Evolutionary conservation across 2,888 invertebrate species (phyloP), one percentile per base, ranked within the genome.

Genomic region (Synergus gifuensis): DNA sequence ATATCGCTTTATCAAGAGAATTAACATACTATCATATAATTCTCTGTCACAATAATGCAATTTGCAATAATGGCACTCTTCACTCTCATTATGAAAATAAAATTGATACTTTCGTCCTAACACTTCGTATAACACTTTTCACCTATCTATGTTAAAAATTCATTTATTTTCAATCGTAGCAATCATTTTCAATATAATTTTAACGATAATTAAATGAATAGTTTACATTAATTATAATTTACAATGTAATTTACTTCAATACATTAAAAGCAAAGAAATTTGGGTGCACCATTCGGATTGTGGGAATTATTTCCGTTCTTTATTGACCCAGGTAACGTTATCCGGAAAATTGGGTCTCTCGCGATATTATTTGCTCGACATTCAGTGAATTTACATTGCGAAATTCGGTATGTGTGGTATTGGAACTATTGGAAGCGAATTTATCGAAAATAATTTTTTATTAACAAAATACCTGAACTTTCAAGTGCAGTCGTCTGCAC

Each of bases 401-500:
- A 73, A 54, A 40, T 66, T 66, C 42, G n/a, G n/a, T 42, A n/a
- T 42, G 40, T 42, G 11, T 42, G 1, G 22, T 46, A 18, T 46
- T 7, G 11, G 9, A n/a, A 4, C 14, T 46, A 18, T 46, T 7
- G 11, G 16, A n/a, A 16, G 42, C 1, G 22, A 54, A 54, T 73
- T 36, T 28, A 73, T 54, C n/a, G 40, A 54, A 36, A 73, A n/a
- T 54, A 73, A 73, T 73, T 73, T 73, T 36, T 54, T 73, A 36
- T 54, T 4, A n/a, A 5, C 1, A 58, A 73, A 58, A 73, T 54
- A 73, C 54, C 54, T 58, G 36, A 49, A 77, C 76, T 79, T 82
- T 83, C 82, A 78, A 82, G 82, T 78, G 78, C 79, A 79, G 78
- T 80, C 76, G 79, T 79, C 69, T 81, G 76, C 76, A 79, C 62